Percentiles rank a stretch among this genome's conserved stretches.
These are phyloP conservation scores for Spatula versicolor DNA, from an alignment of 2,797 vertebrate species.

Conservation along the genomic window DNA sequence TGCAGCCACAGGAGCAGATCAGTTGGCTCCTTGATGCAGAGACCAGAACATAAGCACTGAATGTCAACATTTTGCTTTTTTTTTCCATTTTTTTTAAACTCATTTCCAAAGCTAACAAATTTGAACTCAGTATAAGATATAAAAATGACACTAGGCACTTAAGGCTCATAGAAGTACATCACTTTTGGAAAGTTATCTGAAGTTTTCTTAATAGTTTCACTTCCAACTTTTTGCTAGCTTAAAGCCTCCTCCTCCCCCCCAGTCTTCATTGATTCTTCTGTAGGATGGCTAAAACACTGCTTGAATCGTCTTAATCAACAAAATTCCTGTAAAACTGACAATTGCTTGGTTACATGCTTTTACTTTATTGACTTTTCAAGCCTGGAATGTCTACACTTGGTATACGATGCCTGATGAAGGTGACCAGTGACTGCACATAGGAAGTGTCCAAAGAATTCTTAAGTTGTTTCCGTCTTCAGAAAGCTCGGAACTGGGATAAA, in stretches of 20 bases:
- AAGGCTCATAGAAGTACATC: neutral
- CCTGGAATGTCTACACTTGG: neutral
- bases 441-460: neutral
- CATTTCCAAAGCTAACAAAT: neutral
- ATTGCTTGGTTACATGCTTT: neutral
- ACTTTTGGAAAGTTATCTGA: neutral
- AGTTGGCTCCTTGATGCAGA: neutral
- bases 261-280: neutral
- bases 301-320: neutral
- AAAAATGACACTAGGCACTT: neutral
- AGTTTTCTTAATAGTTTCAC: neutral
- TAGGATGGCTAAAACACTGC: neutral
- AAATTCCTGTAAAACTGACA: neutral
- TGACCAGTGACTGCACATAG: neutral
- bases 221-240: neutral
- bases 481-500: neutral
- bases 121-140: neutral
- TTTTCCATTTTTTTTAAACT: neutral
- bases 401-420: neutral
- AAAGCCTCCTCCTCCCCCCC: neutral
- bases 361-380: neutral
- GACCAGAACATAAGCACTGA: neutral
- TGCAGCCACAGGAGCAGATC: neutral
- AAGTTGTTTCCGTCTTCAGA: neutral
- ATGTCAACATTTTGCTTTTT: neutral